phyloP scores from a whole-genome alignment of 2,113 vertebrate genomes.

The Tenebrosternarchus preto region DNA sequence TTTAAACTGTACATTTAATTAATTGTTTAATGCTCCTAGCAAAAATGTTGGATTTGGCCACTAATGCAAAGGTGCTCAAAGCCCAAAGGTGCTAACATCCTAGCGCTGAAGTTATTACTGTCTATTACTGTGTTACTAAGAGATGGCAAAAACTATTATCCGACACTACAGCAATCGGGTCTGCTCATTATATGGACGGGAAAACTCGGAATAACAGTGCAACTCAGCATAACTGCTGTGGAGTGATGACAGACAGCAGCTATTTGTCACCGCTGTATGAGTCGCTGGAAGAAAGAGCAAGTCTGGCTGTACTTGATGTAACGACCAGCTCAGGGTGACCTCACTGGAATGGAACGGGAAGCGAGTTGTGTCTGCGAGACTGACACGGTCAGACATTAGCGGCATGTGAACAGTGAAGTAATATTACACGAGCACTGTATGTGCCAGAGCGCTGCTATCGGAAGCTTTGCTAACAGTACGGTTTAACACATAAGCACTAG shows the following conservation, averaged over 20 bases:
- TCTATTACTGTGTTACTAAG: no score
- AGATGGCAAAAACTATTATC: no score
- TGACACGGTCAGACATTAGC: slow-evolving; percentile 30
- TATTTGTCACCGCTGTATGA: not conserved
- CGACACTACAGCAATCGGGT: no score
- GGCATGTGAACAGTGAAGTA: not conserved
- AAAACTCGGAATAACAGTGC: not conserved
- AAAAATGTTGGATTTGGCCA: no score
- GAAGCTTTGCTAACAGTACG: no score
- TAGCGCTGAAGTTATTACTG: no score
- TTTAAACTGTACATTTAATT: no score
- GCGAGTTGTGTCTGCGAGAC: slow-evolving; percentile 29
- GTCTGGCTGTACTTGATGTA: slow-evolving; percentile 1
- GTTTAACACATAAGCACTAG: no score
- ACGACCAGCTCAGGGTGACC: not conserved
- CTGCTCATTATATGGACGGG: no score
- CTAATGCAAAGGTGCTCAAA: no score
- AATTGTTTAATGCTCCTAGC: no score
- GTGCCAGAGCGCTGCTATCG: not conserved
- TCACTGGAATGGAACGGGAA: slow-evolving; percentile 12
- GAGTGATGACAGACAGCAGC: not conserved
- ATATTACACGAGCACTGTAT: not conserved
- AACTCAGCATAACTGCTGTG: not conserved
- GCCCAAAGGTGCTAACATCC: no score
- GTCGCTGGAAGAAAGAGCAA: not conserved